Conservation (phyloP, 2,113 vertebrate species). For the Nematolebias whitei region DNA sequence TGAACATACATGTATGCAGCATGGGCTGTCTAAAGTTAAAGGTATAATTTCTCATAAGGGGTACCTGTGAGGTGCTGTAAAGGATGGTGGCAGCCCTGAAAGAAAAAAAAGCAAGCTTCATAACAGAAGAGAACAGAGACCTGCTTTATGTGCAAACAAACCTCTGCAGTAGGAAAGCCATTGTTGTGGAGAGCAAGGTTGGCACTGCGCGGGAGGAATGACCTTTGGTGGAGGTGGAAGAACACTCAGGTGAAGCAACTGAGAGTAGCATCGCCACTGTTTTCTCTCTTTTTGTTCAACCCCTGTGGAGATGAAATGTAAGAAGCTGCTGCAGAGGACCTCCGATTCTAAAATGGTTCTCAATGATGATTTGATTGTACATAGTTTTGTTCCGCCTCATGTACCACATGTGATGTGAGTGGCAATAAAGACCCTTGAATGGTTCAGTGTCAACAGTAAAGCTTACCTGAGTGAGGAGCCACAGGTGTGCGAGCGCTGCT, state of each 20-base stretch:
- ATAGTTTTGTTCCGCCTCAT: too few species aligned
- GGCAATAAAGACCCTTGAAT: too few species aligned
- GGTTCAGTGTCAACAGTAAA: background rate
- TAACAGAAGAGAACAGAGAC: background rate
- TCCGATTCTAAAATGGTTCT: too few species aligned
- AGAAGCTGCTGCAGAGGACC: background rate
- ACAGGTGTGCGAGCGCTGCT: background rate
- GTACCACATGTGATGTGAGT: too few species aligned
- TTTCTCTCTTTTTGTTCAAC: background rate
- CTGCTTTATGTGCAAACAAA: constrained; percentile 27
- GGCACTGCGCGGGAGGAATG: constrained; percentile 7
- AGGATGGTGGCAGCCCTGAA: constrained; percentile 51
- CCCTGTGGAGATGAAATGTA: constrained; percentile 26
- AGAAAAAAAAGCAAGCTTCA: constrained; percentile 9
- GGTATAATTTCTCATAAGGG: background rate
- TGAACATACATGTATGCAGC: background rate
- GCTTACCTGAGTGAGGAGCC: constrained; percentile 26
- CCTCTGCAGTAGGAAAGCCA: constrained; percentile 38
- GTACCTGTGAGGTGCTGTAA: constrained; percentile 57
- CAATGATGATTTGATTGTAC: too few species aligned
- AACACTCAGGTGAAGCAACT: constrained; percentile 45
- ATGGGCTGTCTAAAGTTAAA: background rate
- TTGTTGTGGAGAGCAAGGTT: background rate
- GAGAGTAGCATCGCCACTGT: constrained; percentile 27
- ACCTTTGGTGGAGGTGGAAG: constrained; percentile 21